Percentiles rank a stretch among this genome's conserved stretches.
These are phyloP conservation scores for Andrena cerasifolii DNA, from an alignment of 1,140 invertebrate genomes.

Conservation along the genomic window DNA sequence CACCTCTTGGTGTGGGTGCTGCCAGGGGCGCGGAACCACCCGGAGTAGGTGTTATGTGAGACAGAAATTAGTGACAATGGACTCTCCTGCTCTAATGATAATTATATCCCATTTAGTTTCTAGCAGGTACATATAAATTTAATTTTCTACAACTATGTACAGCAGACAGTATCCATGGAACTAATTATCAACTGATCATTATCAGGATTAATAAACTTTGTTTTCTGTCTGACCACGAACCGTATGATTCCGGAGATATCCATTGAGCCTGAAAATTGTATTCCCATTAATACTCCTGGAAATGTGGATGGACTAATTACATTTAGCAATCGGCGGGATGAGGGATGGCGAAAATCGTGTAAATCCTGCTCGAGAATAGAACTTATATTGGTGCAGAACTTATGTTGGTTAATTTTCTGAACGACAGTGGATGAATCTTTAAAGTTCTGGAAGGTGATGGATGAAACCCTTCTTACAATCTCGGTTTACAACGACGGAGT, in stretches of 20 bases:
- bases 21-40: too few relatives aligned
- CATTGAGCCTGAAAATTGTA: not conserved
- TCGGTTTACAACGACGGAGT: too few relatives aligned
- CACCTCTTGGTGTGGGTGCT: too few relatives aligned
- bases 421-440: too few relatives aligned
- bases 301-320: not conserved
- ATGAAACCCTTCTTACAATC: too few relatives aligned
- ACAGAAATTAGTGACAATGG: too few relatives aligned
- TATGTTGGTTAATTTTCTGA: too few relatives aligned
- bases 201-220: slow-evolving; percentile 13
- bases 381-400: too few relatives aligned
- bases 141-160: not conserved
- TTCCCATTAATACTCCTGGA: not conserved
- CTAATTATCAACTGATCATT: slow-evolving; percentile 22
- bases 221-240: not conserved
- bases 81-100: too few relatives aligned
- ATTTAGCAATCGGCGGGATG: not conserved
- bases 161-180: not conserved
- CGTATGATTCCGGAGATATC: not conserved
- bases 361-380: not conserved
- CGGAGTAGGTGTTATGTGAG: too few relatives aligned
- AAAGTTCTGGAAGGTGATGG: too few relatives aligned
- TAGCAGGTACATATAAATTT: not conserved
- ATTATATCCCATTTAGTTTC: too few relatives aligned
- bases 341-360: not conserved